These are phyloP conservation scores for Abrostola triplasia DNA, from an alignment of 2,888 invertebrate genomes.

Conservation along the genomic window DNA sequence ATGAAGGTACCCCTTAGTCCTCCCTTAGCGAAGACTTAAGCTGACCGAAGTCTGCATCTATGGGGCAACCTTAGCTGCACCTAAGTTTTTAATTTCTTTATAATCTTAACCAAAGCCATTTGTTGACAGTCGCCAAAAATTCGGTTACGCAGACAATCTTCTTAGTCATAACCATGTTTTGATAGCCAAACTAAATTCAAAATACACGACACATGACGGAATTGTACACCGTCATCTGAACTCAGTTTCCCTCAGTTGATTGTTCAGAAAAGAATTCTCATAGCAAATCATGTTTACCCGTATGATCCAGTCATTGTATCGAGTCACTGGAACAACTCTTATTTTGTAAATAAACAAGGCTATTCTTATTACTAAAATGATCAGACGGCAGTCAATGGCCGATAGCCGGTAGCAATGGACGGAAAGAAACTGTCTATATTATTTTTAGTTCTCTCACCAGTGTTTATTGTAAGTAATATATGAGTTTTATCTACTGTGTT, in stretches of 20 bases:
- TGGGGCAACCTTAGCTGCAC: too few relatives aligned
- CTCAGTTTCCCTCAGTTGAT: slow-evolving; percentile 11
- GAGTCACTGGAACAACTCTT: slow-evolving; percentile 38
- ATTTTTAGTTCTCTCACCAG: slow-evolving; percentile 58
- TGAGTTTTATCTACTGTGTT: not conserved
- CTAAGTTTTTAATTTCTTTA: too few relatives aligned
- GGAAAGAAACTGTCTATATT: slow-evolving; percentile 56
- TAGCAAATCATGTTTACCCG: slow-evolving; percentile 33
- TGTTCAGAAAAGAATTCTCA: slow-evolving; percentile 44
- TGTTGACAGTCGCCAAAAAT: too few relatives aligned
- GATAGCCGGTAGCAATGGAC: slow-evolving; percentile 61
- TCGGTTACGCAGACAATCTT: too few relatives aligned
- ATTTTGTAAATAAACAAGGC: slow-evolving; percentile 55
- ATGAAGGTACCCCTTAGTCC: too few relatives aligned
- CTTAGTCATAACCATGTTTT: too few relatives aligned
- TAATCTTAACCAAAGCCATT: too few relatives aligned
- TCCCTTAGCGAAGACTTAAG: too few relatives aligned
- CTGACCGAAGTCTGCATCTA: too few relatives aligned
- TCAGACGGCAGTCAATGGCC: slow-evolving; percentile 31
- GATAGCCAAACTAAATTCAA: slow-evolving; percentile 5
- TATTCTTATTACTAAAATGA: slow-evolving; percentile 22
- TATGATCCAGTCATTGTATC: slow-evolving; percentile 46
- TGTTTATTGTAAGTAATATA: slow-evolving; percentile 57
- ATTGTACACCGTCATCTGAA: slow-evolving; percentile 4
- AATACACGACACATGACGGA: not conserved